Evolutionary conservation across 2,888 invertebrate species (phyloP).

Genomic region (Mesochorus sp.): DNA sequence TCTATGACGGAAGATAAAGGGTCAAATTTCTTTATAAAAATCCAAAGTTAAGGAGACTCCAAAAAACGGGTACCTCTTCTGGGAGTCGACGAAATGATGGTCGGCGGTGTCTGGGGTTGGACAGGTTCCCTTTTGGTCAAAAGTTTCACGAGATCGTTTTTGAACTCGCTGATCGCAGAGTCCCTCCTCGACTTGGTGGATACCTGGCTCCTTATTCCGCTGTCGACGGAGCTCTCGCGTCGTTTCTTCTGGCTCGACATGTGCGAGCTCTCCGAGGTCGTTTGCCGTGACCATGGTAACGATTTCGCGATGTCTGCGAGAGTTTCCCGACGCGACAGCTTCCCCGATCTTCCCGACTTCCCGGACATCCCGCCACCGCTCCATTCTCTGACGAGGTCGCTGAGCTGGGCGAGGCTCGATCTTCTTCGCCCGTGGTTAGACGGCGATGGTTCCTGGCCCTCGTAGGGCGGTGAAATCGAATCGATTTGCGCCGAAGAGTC

Average conservation of each 20-base stretch:
- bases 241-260: slow-evolving; percentile 85
- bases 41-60: too few species aligned
- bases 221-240: slow-evolving; percentile 94
- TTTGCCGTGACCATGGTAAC: slow-evolving; percentile 90
- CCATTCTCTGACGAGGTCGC: slow-evolving; percentile 93
- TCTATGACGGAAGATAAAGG: too few species aligned
- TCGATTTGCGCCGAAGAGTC: slow-evolving; percentile 95
- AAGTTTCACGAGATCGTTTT: slow-evolving; percentile 88
- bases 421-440: slow-evolving; percentile 89
- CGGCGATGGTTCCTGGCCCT: slow-evolving; percentile 88
- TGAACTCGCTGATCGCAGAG: slow-evolving; percentile 87
- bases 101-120: slow-evolving; percentile 75
- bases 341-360: slow-evolving; percentile 81
- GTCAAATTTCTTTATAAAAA: too few species aligned
- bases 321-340: slow-evolving; percentile 91
- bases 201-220: slow-evolving; percentile 87
- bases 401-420: slow-evolving; percentile 93
- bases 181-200: slow-evolving; percentile 89
- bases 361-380: slow-evolving; percentile 85
- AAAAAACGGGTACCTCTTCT: slow-evolving; percentile 79
- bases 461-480: slow-evolving; percentile 91
- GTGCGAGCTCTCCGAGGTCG: slow-evolving; percentile 83
- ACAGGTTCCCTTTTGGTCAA: slow-evolving; percentile 83
- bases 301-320: slow-evolving; percentile 94
- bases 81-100: slow-evolving; percentile 78